A percentile compares a stretch with the other conserved stretches of the same genome.
These are phyloP conservation scores for Homalodisca vitripennis DNA, from an alignment of 1,140 invertebrate genomes.

Conservation along the genomic window DNA sequence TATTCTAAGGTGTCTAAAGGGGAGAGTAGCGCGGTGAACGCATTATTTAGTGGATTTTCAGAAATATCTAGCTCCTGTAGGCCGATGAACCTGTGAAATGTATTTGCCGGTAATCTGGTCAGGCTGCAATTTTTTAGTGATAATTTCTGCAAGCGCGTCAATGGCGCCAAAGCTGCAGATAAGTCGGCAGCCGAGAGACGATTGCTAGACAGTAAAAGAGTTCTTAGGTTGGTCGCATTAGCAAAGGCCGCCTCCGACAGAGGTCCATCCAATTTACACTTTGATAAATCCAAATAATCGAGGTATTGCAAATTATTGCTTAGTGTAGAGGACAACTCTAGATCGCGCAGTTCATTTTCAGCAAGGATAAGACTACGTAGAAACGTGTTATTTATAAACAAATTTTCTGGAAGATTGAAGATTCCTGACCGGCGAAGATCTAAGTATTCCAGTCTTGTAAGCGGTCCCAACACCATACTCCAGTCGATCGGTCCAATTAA, in stretches of 20 bases:
- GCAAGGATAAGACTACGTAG: constrained; percentile 62
- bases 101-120: constrained; percentile 57
- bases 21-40: constrained; percentile 63
- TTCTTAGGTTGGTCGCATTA: constrained; percentile 64
- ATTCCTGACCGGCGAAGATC: constrained; percentile 62
- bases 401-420: constrained; percentile 60
- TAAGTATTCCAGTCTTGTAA: constrained; percentile 61
- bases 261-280: constrained; percentile 64
- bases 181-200: constrained; percentile 64
- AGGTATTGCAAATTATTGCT: constrained; percentile 64
- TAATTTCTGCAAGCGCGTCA: constrained; percentile 62
- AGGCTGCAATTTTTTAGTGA: constrained; percentile 66
- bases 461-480: constrained; percentile 57
- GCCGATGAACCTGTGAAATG: constrained; percentile 63
- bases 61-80: constrained; percentile 48
- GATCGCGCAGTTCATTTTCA: constrained; percentile 62
- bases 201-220: constrained; percentile 65
- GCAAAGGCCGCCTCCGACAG: constrained; percentile 66
- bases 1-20: constrained; percentile 65
- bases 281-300: constrained; percentile 65
- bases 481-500: constrained; percentile 56
- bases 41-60: constrained; percentile 54
- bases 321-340: constrained; percentile 63
- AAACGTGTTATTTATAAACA: constrained; percentile 64
- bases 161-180: constrained; percentile 61